Evolutionary conservation across 1,140 invertebrate species (phyloP), one percentile per base, ranked within the genome.

Genomic region (Heliconius congener): DNA sequence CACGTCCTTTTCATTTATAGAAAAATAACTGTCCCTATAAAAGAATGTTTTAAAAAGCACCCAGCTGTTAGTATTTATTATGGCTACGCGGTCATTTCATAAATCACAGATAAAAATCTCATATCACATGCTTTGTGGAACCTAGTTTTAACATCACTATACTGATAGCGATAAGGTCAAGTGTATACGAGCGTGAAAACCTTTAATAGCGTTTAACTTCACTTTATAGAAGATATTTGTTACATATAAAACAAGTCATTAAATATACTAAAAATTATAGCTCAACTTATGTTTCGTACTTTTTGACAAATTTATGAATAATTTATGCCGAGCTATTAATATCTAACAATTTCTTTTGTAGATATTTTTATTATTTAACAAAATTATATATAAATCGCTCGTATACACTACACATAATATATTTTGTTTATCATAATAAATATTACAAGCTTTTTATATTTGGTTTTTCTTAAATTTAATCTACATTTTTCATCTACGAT

Each of bases 41-140:
- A 79, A 85, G 85, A 77, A 82, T 82, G 30, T 73, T 84, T 80
- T 76, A 73, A 83, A 73, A 85, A 84, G 83, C 83, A 85, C 81
- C 78, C 82, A 81, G 23, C n/a, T n/a, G 77, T 60, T 82, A 73
- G 77, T 80, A 80, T 74, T 80, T 79, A 75, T 81, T 81, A 76
- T 60, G 81, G 73, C 73, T 80, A 80, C 78, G 80, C 81, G 81
- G 82, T 77, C 75, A 83, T 83, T 81, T 82, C 79, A 83, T 84
- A 88, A 79, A 91, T 91, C 89, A 91, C 89, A 90, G 89, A 88
- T 90, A 86, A 84, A 82, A 90, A 88, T 88, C 88, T 90, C 85
- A 83, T 77, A 80, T 80, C 79, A 80, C 79, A 80, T 42, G 70
- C 30, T 77, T 76, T 39, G 60, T 42, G 52, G 79, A 66, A 73